Base-by-base conservation (phyloP, 2,888 invertebrate genomes). In the Tridacna gigas region DNA sequence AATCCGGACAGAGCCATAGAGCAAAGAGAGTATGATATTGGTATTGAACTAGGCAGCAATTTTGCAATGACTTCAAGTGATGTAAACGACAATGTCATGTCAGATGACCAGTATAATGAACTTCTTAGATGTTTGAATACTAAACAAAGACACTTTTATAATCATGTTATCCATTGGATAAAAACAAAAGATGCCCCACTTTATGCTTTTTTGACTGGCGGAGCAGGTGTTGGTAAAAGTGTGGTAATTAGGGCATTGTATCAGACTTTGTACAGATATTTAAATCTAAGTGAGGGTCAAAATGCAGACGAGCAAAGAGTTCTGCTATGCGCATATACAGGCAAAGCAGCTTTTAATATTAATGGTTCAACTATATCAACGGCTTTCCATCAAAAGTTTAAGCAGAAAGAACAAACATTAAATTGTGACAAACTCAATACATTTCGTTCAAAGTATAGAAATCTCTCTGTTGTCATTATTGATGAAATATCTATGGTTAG, bases 401-500 rank as follows among this genome's bases (percentile, higher is more conserved):
- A 82, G 67, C 82, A 85, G 74, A 45, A 71, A 26, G 67, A 86
- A 18, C 79, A 86, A 60, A 47, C 76, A 48, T 69, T 88, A 65
- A 56, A 61, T 74, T 75, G 79, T 76, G 85, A 88, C 61, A 77
- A 71, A 25, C 78, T 86, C 7, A 88, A 86, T 74, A 71, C 80
- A 13, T 83, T 86, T 28, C 45, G 85, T 75, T 79, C 79, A 56
- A 86, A 83, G 48, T 88, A 83, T 73, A 74, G 79, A 79, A 84
- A 83, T 71, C 60, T 88, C 18, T 82, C 81, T 48, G 80, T 86
- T 45, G 65, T 86, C 9, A 83, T 85, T n/a, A 83, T 88, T 66
- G 88, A 86, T 80, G 84, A 85, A 80, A 79, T 87, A 48, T 87
- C 87, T 77, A 85, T 87, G 87, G 85, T 87, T 69, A 79, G 88